Evolutionary conservation across 2,113 vertebrate species (phyloP), one percentile per base, ranked within the genome.

Genomic region (cat (Felis catus)): DNA sequence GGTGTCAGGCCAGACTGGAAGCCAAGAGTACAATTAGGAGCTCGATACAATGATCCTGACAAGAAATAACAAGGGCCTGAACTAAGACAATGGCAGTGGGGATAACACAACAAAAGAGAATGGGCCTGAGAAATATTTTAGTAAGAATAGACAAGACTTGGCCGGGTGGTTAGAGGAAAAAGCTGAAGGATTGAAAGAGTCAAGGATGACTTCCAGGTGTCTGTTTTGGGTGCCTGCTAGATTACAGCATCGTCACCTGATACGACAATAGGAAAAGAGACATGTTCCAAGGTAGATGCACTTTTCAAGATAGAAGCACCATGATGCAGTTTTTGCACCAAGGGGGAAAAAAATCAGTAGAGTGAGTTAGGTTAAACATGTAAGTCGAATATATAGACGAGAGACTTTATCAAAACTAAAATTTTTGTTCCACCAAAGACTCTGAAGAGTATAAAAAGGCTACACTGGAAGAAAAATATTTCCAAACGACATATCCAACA

Each of bases 391-490:
- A 73, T 66, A 39, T n/a, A 84, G 71, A 25, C 78, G 16, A 88
- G 48, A 91, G 7, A 68, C 55, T 11, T 78, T 80, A 45, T 31
- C 58, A 89, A 96, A 51, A 85, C 70, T 55, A 36, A 73, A 82
- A 87, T 19, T 41, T 94, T 87, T 91, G 39, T 15, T 94, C 76
- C 87, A 55, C 11, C 25, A 70, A 92, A 73, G 55, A 45, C 16
- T 84, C 27, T 93, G 31, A 92, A 81, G 29, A 82, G 36, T 48
- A 88, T 61, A 19, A 73, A 94, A 95, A 95, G 63, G 48, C 45
- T 53, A 27, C 11, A 11, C 5, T 27, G 7, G 11, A 63, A 68
- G 55, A 78, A 95, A 95, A 73, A 27, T 19, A 23, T 25, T 87
- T 41, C 23, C 27, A 79, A 90, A 8, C 27, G 39, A 94, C 15